phyloP scores from a whole-genome alignment of 2,888 invertebrate genomes.

The Acleris emargana region DNA sequence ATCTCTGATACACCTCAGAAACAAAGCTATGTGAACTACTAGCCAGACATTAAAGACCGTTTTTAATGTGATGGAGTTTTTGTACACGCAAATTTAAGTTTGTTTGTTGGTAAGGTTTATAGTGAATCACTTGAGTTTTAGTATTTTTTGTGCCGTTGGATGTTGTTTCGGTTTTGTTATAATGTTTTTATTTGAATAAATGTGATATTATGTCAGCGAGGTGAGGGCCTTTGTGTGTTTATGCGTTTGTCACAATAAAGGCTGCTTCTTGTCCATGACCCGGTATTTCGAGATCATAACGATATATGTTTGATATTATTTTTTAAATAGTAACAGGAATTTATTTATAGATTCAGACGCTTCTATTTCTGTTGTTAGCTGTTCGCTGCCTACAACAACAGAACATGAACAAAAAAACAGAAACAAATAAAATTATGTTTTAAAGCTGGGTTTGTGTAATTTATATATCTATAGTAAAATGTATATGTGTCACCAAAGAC shows the following conservation, averaged over 20 bases:
- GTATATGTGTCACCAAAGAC: too few species aligned
- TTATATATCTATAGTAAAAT: too few species aligned
- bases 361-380: not conserved
- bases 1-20: constrained; percentile 4
- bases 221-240: constrained; percentile 30
- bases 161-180: constrained; percentile 34
- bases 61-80: not conserved
- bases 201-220: constrained; percentile 35
- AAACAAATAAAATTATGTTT: too few species aligned
- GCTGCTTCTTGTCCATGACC: constrained; percentile 27
- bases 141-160: constrained; percentile 32
- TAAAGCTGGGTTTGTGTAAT: too few species aligned
- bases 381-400: not conserved
- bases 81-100: not conserved
- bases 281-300: constrained; percentile 12
- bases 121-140: constrained; percentile 36
- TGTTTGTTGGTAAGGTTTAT: constrained; percentile 27
- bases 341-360: not conserved
- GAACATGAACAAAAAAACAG: too few species aligned
- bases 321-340: not conserved
- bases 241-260: constrained; percentile 31
- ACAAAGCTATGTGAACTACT: not conserved
- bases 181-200: constrained; percentile 36
- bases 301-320: constrained; percentile 12
- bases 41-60: not conserved